Evolutionary conservation across 2,113 vertebrate genomes (phyloP), one percentile per base, ranked within the genome.

Genomic region (Paratilapia polleni): DNA sequence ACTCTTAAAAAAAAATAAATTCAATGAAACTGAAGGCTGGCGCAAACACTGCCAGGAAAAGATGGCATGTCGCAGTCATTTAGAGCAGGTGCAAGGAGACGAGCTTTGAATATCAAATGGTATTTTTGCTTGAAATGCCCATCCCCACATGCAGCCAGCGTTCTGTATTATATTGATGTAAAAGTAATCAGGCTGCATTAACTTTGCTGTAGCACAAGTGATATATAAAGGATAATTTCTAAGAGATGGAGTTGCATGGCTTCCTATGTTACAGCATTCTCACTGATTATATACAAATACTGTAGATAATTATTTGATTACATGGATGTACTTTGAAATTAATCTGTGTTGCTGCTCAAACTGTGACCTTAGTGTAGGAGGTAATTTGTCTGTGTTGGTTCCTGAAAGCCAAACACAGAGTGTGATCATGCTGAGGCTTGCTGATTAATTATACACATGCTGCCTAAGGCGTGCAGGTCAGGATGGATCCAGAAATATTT

Each of bases 331-430:
- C 3, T 52, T 31, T 73, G 26, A 59, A 13, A 22, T 31, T 14
- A 54, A 24, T 41, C 3, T 41, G 5, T 62, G 63, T 43, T 26
- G 17, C 24, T 31, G 54, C 36, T 77, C 20, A 70, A 47, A 73
- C 20, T 34, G 78, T 82, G 78, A 61, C 57, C 74, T 38, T 73
- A 60, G 28, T 58, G 8, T 76, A 83, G 41, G 81, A 60, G 34
- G 49, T 78, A 2, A 28, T 68, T 61, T 61, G 41, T 61, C 22
- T 22, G 24, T 84, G n/a, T 60, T 34, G 22, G 24, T 57, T 66
- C 49, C 22, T 66, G 68, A 62, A 34, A 31, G 47, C 24, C 28
- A 13, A 36, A 24, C 8, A n/a, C 24, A 41, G 54, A 10, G 28
- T 14, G 26, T n/a, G n/a, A 28, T 61, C 17, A 8, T 52, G 43